A percentile compares a stretch with the other conserved stretches of the same genome.
These are phyloP conservation scores for Trachemys scripta DNA, from an alignment of 2,113 vertebrate genomes.

Conservation along the genomic window DNA sequence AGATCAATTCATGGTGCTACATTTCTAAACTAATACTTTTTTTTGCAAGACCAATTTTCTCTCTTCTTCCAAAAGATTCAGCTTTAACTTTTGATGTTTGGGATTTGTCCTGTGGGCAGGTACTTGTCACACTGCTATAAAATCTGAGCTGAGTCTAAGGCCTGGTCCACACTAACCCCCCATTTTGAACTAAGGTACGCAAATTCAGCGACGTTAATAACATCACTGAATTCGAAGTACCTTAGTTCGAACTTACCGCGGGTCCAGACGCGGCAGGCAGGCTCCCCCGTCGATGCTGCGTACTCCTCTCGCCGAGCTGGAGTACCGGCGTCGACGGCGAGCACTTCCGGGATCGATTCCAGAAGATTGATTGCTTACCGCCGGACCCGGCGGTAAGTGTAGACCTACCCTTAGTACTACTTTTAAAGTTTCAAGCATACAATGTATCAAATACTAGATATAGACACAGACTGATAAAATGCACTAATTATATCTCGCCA, in stretches of 20 bases:
- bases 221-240: no score
- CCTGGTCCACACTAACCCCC: no score
- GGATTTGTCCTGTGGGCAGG: neutral
- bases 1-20: neutral
- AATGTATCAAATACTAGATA: accelerated
- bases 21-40: constrained; percentile 1
- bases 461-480: neutral
- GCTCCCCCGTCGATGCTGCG: no score
- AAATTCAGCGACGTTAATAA: no score
- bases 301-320: no score
- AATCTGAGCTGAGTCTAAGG: neutral
- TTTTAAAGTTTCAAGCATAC: neutral
- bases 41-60: neutral
- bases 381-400: no score
- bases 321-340: no score
- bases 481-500: neutral
- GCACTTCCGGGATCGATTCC: no score
- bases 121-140: neutral
- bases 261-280: no score
- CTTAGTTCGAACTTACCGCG: no score
- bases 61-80: constrained; percentile 1
- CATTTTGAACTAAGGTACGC: no score
- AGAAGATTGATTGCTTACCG: no score
- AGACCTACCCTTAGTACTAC: neutral
- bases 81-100: neutral